Percentiles rank a stretch among this genome's conserved stretches.
phyloP scores from a whole-genome alignment of 2,888 invertebrate species.

The Agrochola litura region DNA sequence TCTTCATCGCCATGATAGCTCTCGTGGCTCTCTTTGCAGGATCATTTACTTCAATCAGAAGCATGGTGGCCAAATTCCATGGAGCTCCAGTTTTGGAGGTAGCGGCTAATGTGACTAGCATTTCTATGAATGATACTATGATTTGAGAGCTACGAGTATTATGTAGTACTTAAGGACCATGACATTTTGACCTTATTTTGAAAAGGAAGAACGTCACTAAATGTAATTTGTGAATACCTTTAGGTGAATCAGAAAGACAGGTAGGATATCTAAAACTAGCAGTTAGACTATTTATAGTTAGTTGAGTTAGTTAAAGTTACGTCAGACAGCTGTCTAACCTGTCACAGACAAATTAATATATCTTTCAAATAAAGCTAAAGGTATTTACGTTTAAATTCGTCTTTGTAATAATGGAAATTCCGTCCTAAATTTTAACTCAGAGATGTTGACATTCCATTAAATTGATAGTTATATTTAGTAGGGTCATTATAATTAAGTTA shows the following conservation, averaged over 20 bases:
- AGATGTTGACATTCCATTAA: constrained; percentile 41
- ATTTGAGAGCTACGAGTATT: not conserved
- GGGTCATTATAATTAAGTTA: constrained; percentile 28
- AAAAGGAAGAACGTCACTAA: not conserved
- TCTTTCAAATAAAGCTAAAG: not conserved
- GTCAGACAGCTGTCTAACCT: not conserved
- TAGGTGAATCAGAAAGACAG: not conserved
- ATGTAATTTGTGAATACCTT: constrained; percentile 10
- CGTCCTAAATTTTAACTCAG: constrained; percentile 9
- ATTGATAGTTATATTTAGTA: constrained; percentile 24
- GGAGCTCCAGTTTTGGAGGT: constrained; percentile 46
- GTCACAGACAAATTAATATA: constrained; percentile 15
- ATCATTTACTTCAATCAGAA: constrained; percentile 82
- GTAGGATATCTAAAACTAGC: not conserved
- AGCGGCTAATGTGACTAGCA: constrained; percentile 54
- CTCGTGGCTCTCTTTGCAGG: constrained; percentile 84
- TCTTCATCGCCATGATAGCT: constrained; percentile 83
- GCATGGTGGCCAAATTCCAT: constrained; percentile 79
- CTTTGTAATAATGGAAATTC: constrained; percentile 5
- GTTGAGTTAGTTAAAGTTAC: not conserved
- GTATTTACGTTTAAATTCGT: not conserved
- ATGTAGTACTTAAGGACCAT: constrained; percentile 9
- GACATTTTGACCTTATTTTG: constrained; percentile 13
- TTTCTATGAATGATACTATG: constrained; percentile 56
- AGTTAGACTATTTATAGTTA: not conserved